A percentile compares a stretch with the other conserved stretches of the same genome.
Evolutionary conservation across 53 echinoderm and acorn worm genomes (phyloP).

Genomic region (Holothuria scabra): DNA sequence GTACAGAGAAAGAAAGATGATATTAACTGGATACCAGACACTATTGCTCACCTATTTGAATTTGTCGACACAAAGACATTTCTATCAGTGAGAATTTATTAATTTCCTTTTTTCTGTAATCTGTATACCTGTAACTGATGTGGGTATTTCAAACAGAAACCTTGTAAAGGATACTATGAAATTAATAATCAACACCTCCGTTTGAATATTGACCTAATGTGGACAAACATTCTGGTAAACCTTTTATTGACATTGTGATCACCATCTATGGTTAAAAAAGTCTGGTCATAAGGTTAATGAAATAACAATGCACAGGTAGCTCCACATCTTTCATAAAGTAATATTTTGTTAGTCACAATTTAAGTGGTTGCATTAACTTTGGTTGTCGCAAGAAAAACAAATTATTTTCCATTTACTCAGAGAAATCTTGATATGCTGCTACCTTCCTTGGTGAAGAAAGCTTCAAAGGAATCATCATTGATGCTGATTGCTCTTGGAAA

Average conservation of each 20-base stretch:
- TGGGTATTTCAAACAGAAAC: no score
- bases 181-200: no score
- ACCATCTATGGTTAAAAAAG: no score
- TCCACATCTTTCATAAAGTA: no score
- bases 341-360: constrained; percentile 70
- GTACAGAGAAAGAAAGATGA: constrained; percentile 44
- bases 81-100: constrained; percentile 69
- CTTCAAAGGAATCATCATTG: constrained; percentile 76
- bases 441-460: constrained; percentile 84
- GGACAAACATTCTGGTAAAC: no score
- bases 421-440: constrained; percentile 72
- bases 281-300: no score
- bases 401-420: constrained; percentile 49
- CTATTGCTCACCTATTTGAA: constrained; percentile 76
- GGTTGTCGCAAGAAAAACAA: not conserved
- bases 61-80: constrained; percentile 78
- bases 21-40: constrained; percentile 65
- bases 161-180: no score
- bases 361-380: not conserved
- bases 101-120: not conserved
- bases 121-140: no score
- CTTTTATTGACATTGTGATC: no score
- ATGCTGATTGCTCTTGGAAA: constrained; percentile 78
- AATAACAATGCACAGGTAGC: no score
- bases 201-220: no score